Conservation (phyloP, 2,888 invertebrate genomes). For the Napeogenes sylphis region DNA sequence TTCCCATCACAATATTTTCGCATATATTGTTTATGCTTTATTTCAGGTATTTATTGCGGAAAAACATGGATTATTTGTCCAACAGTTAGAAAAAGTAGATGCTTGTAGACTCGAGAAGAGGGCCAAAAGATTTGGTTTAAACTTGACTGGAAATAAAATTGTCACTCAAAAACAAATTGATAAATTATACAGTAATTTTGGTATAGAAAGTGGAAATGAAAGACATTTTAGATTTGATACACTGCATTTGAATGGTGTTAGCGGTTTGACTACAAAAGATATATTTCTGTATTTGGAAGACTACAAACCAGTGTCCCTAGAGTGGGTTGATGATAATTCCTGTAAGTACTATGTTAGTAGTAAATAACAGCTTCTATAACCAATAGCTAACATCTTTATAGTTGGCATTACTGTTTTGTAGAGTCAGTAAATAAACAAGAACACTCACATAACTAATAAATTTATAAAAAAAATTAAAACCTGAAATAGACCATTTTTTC, state of each 20-base stretch:
- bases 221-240: constrained; percentile 83
- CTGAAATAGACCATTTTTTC: no score
- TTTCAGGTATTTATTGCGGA: constrained; percentile 58
- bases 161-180: constrained; percentile 71
- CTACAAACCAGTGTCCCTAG: constrained; percentile 85
- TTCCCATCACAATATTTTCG: constrained; percentile 6
- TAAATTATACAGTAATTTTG: constrained; percentile 65
- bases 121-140: constrained; percentile 66
- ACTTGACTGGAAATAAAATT: constrained; percentile 61
- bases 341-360: constrained; percentile 73
- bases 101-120: constrained; percentile 65
- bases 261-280: constrained; percentile 86
- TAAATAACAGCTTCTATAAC: background rate
- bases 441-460: no score
- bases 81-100: constrained; percentile 64
- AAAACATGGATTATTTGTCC: constrained; percentile 53
- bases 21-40: constrained; percentile 11
- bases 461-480: no score
- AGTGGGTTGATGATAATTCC: constrained; percentile 88
- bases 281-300: constrained; percentile 87
- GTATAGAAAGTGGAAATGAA: constrained; percentile 75
- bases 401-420: background rate
- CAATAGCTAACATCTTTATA: background rate
- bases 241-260: constrained; percentile 85
- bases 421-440: no score